Evolutionary conservation across 2,113 vertebrate genomes (phyloP), one percentile per base, ranked within the genome.

Genomic region (Misgurnus mizolepis): DNA sequence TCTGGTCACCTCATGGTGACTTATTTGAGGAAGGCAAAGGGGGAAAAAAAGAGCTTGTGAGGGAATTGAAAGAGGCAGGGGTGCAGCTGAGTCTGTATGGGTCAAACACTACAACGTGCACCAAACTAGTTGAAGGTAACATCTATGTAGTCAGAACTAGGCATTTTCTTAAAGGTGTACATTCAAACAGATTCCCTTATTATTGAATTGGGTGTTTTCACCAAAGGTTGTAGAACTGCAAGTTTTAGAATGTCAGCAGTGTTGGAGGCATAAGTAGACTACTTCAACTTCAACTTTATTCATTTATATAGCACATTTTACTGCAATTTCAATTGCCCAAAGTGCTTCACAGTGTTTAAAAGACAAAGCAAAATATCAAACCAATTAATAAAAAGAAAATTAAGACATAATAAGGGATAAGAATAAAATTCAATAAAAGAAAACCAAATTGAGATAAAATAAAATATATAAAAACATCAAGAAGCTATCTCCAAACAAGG

Each of bases 121-220:
- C 65, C 65, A 67, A 67, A 67, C 65, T 67, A 43, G 65, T 67
- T 43, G 34, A 67, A 67, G 65, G 65, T 67, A 67, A 67, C 65
- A 67, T 67, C 15, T 67, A 34, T 67, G 41, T 9, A 67, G 43
- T 41, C 66, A 67, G 66, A 40, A 67, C 43, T 67, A 67, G 66
- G 66, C 5, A 15, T 41, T 15, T 67, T 67, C 66, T 67, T 45
- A 67, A 17, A 67, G 65, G 65, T 67, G 65, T 67, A 18, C 41
- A 67, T 67, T 67, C 18, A 11, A 61, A 61, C 58, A 61, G 18
- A 61, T 11, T 5, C 18, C 58, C 58, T 11, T 61, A 61, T 60
- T 60, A 60, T 61, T 61, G 58, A 61, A 61, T 27, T 27, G 27
- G 18, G 18, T 61, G 58, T 61, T 60, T 10, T 9, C 9, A 61